These are phyloP conservation scores for Atherinomorus stipes DNA, from an alignment of 2,113 vertebrate genomes.

Conservation along the genomic window DNA sequence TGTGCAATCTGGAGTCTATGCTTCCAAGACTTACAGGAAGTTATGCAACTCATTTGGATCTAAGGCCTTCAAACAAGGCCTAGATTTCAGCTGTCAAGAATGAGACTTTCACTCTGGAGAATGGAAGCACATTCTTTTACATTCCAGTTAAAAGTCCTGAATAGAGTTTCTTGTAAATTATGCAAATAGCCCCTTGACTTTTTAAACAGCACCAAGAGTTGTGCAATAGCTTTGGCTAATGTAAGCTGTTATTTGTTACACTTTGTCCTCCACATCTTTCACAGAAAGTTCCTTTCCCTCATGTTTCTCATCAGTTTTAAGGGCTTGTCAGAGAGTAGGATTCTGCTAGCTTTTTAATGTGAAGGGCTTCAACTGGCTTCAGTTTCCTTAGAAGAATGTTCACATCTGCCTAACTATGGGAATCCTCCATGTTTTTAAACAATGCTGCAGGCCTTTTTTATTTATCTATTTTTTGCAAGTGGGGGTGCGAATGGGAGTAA, in stretches of 20 bases:
- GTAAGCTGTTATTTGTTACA: background rate
- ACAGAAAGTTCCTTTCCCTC: too few relatives aligned
- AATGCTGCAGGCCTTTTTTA: too few relatives aligned
- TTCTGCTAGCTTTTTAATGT: too few relatives aligned
- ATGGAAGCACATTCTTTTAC: background rate
- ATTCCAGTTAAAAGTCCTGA: background rate
- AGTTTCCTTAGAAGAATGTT: too few relatives aligned
- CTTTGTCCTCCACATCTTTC: too few relatives aligned
- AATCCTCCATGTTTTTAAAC: too few relatives aligned
- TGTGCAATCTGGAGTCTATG: background rate
- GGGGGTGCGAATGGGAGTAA: too few relatives aligned
- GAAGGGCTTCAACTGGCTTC: too few relatives aligned
- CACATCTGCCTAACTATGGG: too few relatives aligned
- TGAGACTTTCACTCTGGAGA: background rate
- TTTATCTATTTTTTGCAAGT: too few relatives aligned
- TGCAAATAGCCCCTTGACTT: background rate
- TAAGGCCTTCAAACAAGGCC: background rate
- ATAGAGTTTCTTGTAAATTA: background rate
- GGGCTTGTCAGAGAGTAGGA: too few relatives aligned
- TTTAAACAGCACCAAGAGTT: background rate
- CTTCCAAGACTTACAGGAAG: conserved; percentile 6
- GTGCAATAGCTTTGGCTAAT: background rate
- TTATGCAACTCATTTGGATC: conserved; percentile 15
- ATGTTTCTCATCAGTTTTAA: too few relatives aligned
- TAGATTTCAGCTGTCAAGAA: background rate